Percentiles rank a stretch among this genome's conserved stretches.
Conservation (phyloP, 2,797 vertebrate genomes). For the Sternotherus odoratus region DNA sequence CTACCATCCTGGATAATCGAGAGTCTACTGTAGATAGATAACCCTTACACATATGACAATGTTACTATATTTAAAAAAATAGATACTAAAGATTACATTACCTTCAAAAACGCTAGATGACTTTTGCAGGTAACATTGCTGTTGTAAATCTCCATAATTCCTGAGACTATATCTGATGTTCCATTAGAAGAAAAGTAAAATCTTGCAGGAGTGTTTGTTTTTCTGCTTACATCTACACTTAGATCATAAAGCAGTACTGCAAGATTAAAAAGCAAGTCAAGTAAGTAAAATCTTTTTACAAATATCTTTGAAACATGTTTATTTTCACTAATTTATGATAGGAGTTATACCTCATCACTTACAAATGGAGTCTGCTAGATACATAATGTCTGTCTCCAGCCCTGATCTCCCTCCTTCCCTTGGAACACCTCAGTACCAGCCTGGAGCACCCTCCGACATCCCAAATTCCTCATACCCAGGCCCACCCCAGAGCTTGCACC, state of each 20-base stretch:
- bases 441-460: too few species aligned
- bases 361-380: background rate
- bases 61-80: background rate
- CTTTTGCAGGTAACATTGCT: slow-evolving; percentile 79
- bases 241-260: slow-evolving; percentile 92
- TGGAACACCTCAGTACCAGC: too few species aligned
- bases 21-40: background rate
- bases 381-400: background rate
- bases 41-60: background rate
- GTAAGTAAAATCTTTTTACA: slow-evolving; percentile 3
- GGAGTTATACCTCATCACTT: background rate
- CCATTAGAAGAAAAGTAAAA: slow-evolving; percentile 94
- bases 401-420: too few species aligned
- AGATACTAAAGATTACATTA: slow-evolving; percentile 72
- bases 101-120: slow-evolving; percentile 90
- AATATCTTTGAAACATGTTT: background rate
- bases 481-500: too few species aligned
- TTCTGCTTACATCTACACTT: slow-evolving; percentile 89
- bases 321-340: background rate
- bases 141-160: slow-evolving; percentile 79
- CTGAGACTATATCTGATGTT: slow-evolving; percentile 85
- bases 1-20: too few species aligned
- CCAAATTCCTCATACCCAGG: too few species aligned
- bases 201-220: slow-evolving; percentile 86
- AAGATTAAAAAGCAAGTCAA: slow-evolving; percentile 31